phyloP scores from a whole-genome alignment of 2,797 vertebrate species.

The Centropyge bicolor region DNA sequence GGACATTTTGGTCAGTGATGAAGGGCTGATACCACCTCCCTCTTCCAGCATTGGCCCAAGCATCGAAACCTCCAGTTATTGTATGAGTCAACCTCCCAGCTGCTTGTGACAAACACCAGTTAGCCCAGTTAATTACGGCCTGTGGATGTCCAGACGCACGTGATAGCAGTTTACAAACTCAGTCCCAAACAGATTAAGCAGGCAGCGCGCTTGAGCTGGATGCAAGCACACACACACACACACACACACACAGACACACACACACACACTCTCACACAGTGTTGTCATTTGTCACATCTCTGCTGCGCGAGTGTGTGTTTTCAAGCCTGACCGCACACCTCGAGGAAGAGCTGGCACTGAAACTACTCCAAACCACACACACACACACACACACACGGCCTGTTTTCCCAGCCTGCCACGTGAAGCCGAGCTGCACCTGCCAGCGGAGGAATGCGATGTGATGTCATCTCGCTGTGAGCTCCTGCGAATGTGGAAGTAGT shows the following conservation, averaged over 20 bases:
- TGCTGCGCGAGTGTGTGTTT: slow-evolving; percentile 27
- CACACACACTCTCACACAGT: slow-evolving; percentile 19
- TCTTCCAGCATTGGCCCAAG: background rate
- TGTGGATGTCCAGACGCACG: slow-evolving; percentile 10
- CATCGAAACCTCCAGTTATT: background rate
- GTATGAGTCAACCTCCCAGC: slow-evolving; percentile 36
- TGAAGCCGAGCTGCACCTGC: slow-evolving; percentile 64
- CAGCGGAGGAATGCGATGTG: slow-evolving; percentile 62
- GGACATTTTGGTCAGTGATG: background rate
- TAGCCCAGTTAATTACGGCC: slow-evolving; percentile 22
- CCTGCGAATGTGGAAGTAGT: slow-evolving; percentile 37
- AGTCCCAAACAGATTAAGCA: slow-evolving; percentile 19
- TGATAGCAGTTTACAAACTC: slow-evolving; percentile 23
- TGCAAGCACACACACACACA: slow-evolving; percentile 15
- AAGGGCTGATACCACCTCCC: background rate
- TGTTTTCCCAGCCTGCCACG: slow-evolving; percentile 45
- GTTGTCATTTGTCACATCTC: slow-evolving; percentile 38
- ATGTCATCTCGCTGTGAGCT: slow-evolving; percentile 60
- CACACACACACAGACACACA: slow-evolving; percentile 6
- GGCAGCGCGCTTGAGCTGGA: background rate
- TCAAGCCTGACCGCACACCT: slow-evolving; percentile 36
- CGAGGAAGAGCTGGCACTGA: slow-evolving; percentile 16
- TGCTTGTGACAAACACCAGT: slow-evolving; percentile 37
- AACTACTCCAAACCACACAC: slow-evolving; percentile 5
- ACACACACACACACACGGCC: slow-evolving; percentile 4